Conservation (phyloP, 2,113 vertebrate genomes). For the Plecturocebus donacophilus region DNA sequence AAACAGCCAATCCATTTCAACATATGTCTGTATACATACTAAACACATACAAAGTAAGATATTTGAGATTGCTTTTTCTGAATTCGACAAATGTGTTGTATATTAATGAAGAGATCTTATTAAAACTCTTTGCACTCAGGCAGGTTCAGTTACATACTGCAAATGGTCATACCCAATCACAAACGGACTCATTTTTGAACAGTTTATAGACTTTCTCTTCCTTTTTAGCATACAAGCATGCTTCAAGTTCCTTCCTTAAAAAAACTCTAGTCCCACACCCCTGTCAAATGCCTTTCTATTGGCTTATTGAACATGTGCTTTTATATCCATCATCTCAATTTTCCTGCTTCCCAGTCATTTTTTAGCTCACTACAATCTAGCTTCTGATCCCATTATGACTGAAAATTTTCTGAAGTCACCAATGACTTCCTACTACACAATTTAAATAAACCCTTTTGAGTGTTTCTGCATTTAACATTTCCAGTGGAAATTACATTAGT, state of each 20-base stretch:
- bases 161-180: not conserved
- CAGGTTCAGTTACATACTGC: not conserved
- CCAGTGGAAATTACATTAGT: not conserved
- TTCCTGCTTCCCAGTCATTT: not conserved
- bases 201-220: conserved; percentile 1
- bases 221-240: not conserved
- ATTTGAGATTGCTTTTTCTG: not conserved
- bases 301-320: not conserved
- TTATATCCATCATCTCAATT: not conserved
- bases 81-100: not conserved
- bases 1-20: not conserved
- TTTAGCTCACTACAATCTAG: not conserved
- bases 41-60: not conserved
- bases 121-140: not conserved
- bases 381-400: not conserved
- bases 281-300: not conserved
- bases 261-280: not conserved
- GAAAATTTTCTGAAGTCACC: conserved; percentile 24
- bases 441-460: not conserved
- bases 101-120: not conserved
- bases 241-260: not conserved
- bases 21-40: not conserved
- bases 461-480: not conserved
- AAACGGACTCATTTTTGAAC: not conserved
- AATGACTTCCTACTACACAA: not conserved